Evolutionary conservation across 2,113 vertebrate species (phyloP).

Genomic region (Leucopsar rothschildi): DNA sequence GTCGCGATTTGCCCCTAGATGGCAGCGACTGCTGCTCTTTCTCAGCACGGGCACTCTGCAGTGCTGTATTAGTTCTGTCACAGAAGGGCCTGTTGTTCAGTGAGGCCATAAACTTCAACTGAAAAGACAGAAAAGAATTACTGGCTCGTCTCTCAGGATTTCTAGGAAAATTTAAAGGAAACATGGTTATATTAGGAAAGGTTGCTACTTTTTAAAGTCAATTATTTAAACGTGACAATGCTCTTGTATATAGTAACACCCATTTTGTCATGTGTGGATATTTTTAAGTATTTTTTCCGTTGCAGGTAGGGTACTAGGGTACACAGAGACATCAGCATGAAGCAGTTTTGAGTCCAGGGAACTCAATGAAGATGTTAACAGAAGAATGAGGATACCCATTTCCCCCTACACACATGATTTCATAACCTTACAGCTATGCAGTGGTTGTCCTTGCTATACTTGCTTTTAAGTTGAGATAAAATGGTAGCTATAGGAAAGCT

Average conservation of each 20-base stretch:
- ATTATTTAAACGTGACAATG: neutral
- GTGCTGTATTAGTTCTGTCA: accelerated
- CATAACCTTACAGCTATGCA: neutral
- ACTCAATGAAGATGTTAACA: neutral
- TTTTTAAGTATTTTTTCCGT: neutral
- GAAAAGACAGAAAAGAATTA: neutral
- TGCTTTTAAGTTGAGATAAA: neutral
- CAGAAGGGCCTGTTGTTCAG: neutral
- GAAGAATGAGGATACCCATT: accelerated
- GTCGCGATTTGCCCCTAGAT: neutral
- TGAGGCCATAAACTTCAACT: neutral
- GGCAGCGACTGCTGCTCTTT: neutral
- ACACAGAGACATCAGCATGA: neutral
- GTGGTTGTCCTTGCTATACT: neutral
- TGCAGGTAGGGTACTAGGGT: neutral
- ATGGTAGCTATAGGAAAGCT: neutral
- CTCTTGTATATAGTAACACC: neutral
- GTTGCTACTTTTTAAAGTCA: neutral
- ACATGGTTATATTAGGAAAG: neutral
- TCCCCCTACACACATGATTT: neutral
- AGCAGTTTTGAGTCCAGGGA: neutral
- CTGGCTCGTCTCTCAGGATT: neutral
- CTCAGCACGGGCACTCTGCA: accelerated
- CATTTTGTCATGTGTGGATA: neutral
- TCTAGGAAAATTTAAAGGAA: neutral